Evolutionary conservation across 2,113 vertebrate genomes (phyloP).

Genomic region (Platichthys stellatus): DNA sequence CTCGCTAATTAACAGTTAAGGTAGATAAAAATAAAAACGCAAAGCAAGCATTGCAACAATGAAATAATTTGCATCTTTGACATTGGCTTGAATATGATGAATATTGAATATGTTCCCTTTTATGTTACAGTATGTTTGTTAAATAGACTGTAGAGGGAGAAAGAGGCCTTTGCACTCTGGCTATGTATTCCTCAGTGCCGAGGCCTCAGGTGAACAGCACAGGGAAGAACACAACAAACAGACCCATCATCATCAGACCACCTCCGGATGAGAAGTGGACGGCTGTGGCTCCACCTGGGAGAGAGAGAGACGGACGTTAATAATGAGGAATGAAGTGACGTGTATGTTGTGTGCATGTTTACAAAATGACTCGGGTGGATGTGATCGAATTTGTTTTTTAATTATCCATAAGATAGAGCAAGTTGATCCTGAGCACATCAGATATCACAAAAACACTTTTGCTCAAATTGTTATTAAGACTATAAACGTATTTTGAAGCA

Average conservation of each 20-base stretch:
- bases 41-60: neutral
- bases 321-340: neutral
- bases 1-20: neutral
- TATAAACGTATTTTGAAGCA: no score
- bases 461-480: no score
- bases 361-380: neutral
- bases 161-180: slow-evolving; percentile 9
- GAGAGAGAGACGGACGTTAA: neutral
- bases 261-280: slow-evolving; percentile 20
- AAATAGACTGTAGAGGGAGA: neutral
- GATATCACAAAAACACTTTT: neutral
- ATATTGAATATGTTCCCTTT: neutral
- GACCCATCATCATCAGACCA: slow-evolving; percentile 39
- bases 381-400: no score
- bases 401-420: no score
- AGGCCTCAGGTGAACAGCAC: slow-evolving; percentile 49
- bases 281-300: slow-evolving; percentile 38
- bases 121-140: neutral
- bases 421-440: neutral
- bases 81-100: neutral
- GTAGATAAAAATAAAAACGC: neutral
- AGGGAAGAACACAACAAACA: slow-evolving; percentile 44
- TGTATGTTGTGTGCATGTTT: neutral
- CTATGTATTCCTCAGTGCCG: neutral
- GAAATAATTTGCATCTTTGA: neutral